Evolutionary conservation across 2,888 invertebrate genomes (phyloP).

Genomic region (Drosophila hamatofila): DNA sequence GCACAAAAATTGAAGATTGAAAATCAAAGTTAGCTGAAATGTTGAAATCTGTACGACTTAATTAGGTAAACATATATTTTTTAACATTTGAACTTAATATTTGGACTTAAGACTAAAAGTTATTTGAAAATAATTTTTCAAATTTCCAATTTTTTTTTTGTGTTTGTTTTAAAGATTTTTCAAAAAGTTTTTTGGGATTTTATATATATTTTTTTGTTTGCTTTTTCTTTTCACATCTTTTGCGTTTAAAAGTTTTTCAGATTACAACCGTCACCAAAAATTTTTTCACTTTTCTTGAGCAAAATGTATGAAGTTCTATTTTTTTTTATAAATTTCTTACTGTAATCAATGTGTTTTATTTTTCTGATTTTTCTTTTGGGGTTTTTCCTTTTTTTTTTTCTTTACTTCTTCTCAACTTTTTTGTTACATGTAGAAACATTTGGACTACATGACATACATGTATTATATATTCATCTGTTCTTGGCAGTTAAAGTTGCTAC

Average conservation of each 20-base stretch:
- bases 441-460: conserved; percentile 63
- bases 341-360: conserved; percentile 3
- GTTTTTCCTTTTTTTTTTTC: conserved; percentile 1
- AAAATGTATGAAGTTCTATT: conserved; percentile 46
- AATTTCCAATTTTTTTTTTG: neutral
- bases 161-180: conserved; percentile 37
- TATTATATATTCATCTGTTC: conserved; percentile 68
- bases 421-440: conserved; percentile 49
- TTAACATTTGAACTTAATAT: conserved; percentile 18
- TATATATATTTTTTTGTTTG: conserved; percentile 23
- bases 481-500: conserved; percentile 80
- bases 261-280: conserved; percentile 54
- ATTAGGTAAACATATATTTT: conserved; percentile 13
- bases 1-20: conserved; percentile 28
- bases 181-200: conserved; percentile 8
- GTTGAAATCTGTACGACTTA: conserved; percentile 28
- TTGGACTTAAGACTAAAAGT: conserved; percentile 49
- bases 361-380: conserved; percentile 13
- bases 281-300: conserved; percentile 37
- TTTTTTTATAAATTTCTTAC: conserved; percentile 10
- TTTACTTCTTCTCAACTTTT: conserved; percentile 28
- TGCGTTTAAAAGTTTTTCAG: conserved; percentile 37
- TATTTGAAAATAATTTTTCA: conserved; percentile 8
- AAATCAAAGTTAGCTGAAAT: conserved; percentile 28
- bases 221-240: conserved; percentile 51